Evolutionary conservation across 1,140 invertebrate species (phyloP).

Genomic region (Drosophila bocqueti): DNA sequence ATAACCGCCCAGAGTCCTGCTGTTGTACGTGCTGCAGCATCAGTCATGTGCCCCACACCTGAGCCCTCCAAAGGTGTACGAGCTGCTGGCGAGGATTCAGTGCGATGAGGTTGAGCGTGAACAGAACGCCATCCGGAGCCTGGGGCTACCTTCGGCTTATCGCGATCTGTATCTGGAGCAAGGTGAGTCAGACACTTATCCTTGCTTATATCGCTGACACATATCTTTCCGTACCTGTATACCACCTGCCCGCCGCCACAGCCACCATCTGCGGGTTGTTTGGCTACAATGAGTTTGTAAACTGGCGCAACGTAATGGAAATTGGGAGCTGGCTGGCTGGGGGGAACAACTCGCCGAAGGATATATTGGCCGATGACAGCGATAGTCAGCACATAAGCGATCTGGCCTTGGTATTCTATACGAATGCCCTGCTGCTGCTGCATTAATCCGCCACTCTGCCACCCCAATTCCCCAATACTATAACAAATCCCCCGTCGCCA

Average conservation of each 20-base stretch:
- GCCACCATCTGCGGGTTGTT: conserved; percentile 75
- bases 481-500: neutral
- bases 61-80: conserved; percentile 55
- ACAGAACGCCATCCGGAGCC: conserved; percentile 69
- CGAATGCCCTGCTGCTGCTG: conserved; percentile 69
- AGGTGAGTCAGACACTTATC: conserved; percentile 54
- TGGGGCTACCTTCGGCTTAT: conserved; percentile 61
- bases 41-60: conserved; percentile 64
- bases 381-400: conserved; percentile 64
- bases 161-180: conserved; percentile 78
- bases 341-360: conserved; percentile 14
- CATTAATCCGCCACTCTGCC: conserved; percentile 39
- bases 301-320: conserved; percentile 76
- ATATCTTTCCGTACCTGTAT: conserved; percentile 4
- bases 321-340: conserved; percentile 67
- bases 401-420: conserved; percentile 68
- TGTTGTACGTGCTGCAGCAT: conserved; percentile 76
- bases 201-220: conserved; percentile 2
- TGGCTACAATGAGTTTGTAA: conserved; percentile 78
- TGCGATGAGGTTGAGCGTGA: conserved; percentile 71
- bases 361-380: conserved; percentile 30
- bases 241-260: conserved; percentile 15
- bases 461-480: neutral
- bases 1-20: conserved; percentile 50
- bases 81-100: conserved; percentile 60